Evolutionary conservation across 2,888 invertebrate genomes (phyloP), one percentile per base, ranked within the genome.

Genomic region (Phyto melanocephala): DNA sequence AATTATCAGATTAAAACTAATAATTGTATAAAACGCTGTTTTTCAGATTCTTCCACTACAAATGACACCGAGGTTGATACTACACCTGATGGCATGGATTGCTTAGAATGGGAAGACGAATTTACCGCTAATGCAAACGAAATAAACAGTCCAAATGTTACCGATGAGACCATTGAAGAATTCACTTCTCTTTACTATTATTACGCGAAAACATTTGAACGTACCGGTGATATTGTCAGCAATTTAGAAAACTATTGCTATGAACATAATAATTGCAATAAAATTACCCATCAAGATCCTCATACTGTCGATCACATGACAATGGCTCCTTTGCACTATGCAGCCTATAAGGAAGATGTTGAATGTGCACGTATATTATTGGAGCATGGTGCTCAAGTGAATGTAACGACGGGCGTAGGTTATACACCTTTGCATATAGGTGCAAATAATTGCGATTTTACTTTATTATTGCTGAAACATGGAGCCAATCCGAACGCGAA

Each of bases 81-180:
- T 5, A 92, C 92, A 10, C 92, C 92, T 1, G 92, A 92, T 67
- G 92, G 93, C 13, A 93, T 93, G 93, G 93, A 94, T 86, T 94
- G 94, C 60, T 90, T 95, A 47, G 95, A 95, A 88, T 95, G 95
- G 95, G 95, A 95, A 88, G 94, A 94, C 89, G 95, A 95, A 86
- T 93, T 95, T 84, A 93, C 92, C 86, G 93, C 92, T 83, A 92
- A 92, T 52, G 92, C 92, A 78, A 83, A 83, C 74, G 82, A 86
- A 40, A 72, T 79, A 15, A 84, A 80, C 63, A 81, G 80, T 33
- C 80, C 82, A 0, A 77, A 80, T 10, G 83, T 47, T 2, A 54
- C 13, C 1, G 82, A 84, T 50, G 72, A 63, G 7, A 92, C 92
- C 33, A 92, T 90, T 85, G 92, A 92, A 87, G 93, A 93, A 88